These are phyloP conservation scores for Malurus leucopterus DNA, from an alignment of 2,797 vertebrate genomes.

Conservation along the genomic window DNA sequence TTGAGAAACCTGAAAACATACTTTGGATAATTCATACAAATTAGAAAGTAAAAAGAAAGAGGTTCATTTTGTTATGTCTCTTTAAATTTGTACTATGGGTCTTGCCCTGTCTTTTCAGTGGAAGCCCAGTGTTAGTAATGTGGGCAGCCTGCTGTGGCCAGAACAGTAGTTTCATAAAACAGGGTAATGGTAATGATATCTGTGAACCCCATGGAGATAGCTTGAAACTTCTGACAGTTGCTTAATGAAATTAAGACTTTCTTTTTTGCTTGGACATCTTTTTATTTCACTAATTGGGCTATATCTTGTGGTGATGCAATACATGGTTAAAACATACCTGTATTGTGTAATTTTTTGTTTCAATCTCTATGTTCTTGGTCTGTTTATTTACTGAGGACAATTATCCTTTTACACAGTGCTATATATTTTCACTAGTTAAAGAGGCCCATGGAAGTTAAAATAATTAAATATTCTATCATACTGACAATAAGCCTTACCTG, in stretches of 20 bases:
- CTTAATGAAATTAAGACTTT: conserved; percentile 10
- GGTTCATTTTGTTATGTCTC: not conserved
- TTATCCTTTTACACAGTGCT: conserved; percentile 10
- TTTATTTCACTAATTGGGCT: conserved; percentile 31
- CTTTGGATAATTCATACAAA: not conserved
- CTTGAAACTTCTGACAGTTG: not conserved
- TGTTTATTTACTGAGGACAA: conserved; percentile 22
- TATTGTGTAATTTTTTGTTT: conserved; percentile 6
- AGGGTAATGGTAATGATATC: conserved; percentile 14
- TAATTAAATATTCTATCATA: conserved; percentile 41
- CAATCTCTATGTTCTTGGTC: not conserved
- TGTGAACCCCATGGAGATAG: not conserved
- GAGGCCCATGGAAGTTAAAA: conserved; percentile 14
- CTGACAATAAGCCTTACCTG: not conserved
- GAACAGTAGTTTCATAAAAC: conserved; percentile 30
- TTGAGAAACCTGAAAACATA: not conserved
- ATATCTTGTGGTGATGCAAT: not conserved
- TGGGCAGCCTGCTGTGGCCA: conserved; percentile 8
- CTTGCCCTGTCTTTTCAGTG: not conserved
- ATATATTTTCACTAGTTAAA: conserved; percentile 12
- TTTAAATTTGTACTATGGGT: not conserved
- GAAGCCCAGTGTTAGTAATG: not conserved
- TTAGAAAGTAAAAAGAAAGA: not conserved
- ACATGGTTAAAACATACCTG: not conserved
- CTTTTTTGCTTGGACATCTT: not conserved